phyloP scores from a whole-genome alignment of 2,888 invertebrate species.

The Spilosoma lubricipeda region DNA sequence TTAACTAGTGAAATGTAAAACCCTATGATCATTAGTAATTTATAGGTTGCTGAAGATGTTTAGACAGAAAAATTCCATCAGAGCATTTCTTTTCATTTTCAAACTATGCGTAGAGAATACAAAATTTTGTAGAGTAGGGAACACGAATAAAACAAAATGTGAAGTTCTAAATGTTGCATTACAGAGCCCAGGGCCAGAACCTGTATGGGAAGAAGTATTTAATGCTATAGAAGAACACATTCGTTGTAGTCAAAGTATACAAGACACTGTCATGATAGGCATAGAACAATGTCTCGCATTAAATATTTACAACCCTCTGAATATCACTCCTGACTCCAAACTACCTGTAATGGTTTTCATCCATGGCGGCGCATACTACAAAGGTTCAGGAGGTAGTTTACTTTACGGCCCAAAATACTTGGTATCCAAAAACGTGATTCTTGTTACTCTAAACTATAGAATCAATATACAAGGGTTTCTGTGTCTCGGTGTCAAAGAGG shows the following conservation, averaged over 20 bases:
- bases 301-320: conserved; percentile 70
- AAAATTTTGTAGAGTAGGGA: no score
- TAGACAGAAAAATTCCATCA: no score
- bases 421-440: conserved; percentile 66
- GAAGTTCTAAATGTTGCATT: conserved; percentile 13
- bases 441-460: conserved; percentile 77
- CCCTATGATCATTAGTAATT: neutral
- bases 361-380: conserved; percentile 76
- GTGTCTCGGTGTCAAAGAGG: conserved; percentile 72
- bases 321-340: conserved; percentile 38
- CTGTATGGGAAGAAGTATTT: conserved; percentile 68
- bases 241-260: conserved; percentile 64
- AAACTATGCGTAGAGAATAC: neutral
- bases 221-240: conserved; percentile 71
- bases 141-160: no score
- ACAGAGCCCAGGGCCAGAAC: conserved; percentile 73
- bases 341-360: conserved; percentile 78
- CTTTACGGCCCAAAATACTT: conserved; percentile 74
- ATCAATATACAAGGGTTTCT: conserved; percentile 74
- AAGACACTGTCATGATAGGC: conserved; percentile 52
- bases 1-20: neutral
- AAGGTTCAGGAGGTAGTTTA: conserved; percentile 63
- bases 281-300: conserved; percentile 68
- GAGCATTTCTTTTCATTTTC: neutral
- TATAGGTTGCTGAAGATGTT: neutral